phyloP scores from a whole-genome alignment of 2,113 vertebrate species.

The Gobiocypris rarus region DNA sequence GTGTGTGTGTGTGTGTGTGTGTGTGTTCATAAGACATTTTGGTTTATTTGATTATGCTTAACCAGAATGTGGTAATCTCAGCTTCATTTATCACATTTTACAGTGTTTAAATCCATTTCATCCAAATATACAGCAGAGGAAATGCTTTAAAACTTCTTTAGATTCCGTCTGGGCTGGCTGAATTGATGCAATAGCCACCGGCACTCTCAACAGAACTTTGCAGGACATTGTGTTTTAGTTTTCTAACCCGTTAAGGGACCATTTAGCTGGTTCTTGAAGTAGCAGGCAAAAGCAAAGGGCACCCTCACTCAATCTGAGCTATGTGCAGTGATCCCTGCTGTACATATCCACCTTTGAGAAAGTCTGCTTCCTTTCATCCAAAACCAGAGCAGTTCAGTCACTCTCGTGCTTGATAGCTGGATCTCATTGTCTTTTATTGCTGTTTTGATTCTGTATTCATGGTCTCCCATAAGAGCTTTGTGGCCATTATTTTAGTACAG shows the following conservation, averaged over 20 bases:
- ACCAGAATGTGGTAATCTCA: background rate
- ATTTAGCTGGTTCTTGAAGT: conserved; percentile 6
- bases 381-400: background rate
- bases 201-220: background rate
- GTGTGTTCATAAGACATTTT: background rate
- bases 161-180: background rate
- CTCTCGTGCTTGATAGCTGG: background rate
- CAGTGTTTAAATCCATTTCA: background rate
- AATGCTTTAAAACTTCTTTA: background rate
- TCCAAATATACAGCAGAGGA: background rate
- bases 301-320: background rate
- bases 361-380: background rate
- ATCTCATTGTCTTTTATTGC: background rate
- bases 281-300: conserved; percentile 1
- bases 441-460: background rate
- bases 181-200: background rate
- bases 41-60: background rate
- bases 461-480: background rate
- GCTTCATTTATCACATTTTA: conserved; percentile 4
- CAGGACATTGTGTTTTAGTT: conserved; percentile 9
- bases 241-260: background rate
- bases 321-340: background rate
- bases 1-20: background rate
- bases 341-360: conserved; percentile 7
- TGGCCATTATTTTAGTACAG: background rate